Conservation (phyloP, 2,797 vertebrate species). For the Notolabrus celidotus region DNA sequence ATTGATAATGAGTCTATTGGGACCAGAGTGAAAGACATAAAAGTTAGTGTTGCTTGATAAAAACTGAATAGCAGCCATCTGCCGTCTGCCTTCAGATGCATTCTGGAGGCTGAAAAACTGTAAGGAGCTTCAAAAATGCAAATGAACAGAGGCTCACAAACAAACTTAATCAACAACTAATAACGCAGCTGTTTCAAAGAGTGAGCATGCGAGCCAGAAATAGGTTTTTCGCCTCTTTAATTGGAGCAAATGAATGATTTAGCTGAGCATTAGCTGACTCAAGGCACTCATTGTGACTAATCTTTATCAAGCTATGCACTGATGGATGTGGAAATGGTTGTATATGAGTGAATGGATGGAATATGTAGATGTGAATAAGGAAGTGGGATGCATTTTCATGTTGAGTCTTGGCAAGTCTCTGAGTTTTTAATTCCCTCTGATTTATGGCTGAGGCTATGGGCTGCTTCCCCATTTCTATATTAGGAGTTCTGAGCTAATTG, state of each 20-base stretch:
- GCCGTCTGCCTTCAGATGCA: constrained; percentile 57
- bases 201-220: constrained; percentile 64
- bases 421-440: constrained; percentile 69
- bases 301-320: constrained; percentile 77
- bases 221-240: constrained; percentile 77
- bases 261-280: constrained; percentile 78
- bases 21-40: constrained; percentile 64
- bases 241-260: constrained; percentile 84
- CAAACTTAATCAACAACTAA: constrained; percentile 83
- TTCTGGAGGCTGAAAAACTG: constrained; percentile 60
- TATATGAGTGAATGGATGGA: constrained; percentile 63
- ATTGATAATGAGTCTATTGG: constrained; percentile 69
- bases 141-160: constrained; percentile 76
- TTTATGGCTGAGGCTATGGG: constrained; percentile 59
- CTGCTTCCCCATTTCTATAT: constrained; percentile 53
- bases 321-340: constrained; percentile 76
- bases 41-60: constrained; percentile 79
- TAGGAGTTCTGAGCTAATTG: constrained; percentile 70
- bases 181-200: constrained; percentile 80
- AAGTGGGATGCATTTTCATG: constrained; percentile 53
- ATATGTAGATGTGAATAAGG: constrained; percentile 66
- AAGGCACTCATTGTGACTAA: constrained; percentile 82
- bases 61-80: constrained; percentile 79
- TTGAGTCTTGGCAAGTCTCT: constrained; percentile 48
- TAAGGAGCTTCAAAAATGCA: constrained; percentile 76